Conservation (phyloP, 2,113 vertebrate species). For the Colistium nudipinnis region DNA sequence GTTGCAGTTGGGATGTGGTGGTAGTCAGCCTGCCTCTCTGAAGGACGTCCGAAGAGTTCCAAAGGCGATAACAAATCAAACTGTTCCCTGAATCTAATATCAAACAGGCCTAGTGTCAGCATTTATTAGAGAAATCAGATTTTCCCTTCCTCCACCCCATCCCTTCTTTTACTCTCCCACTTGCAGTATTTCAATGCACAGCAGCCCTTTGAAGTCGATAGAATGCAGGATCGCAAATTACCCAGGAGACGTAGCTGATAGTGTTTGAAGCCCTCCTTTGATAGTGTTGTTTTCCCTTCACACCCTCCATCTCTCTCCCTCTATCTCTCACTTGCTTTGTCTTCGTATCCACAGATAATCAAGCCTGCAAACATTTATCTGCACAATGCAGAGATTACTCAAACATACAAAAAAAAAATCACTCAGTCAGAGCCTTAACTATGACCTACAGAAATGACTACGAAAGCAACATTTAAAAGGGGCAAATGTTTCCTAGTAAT, state of each 20-base stretch:
- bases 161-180: conserved; percentile 68
- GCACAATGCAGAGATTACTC: conserved; percentile 46
- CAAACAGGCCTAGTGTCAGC: conserved; percentile 97
- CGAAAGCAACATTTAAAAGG: conserved; percentile 1
- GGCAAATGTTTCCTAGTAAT: not conserved
- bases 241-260: conserved; percentile 92
- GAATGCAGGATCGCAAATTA: conserved; percentile 95
- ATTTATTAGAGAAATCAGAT: conserved; percentile 98
- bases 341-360: conserved; percentile 57
- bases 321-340: conserved; percentile 75
- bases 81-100: conserved; percentile 97
- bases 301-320: conserved; percentile 74
- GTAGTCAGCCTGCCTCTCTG: conserved; percentile 82
- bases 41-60: conserved; percentile 95
- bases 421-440: conserved; percentile 83
- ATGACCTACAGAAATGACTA: conserved; percentile 66
- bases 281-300: conserved; percentile 86
- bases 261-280: conserved; percentile 99
- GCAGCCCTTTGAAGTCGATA: conserved; percentile 96
- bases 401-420: conserved; percentile 14
- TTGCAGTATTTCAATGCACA: conserved; percentile 83
- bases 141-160: conserved; percentile 74
- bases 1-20: conserved; percentile 49
- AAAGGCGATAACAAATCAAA: conserved; percentile 97
- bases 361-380: conserved; percentile 71